Evolutionary conservation across 2,888 invertebrate species (phyloP).

Genomic region (Nomada hirtipes): DNA sequence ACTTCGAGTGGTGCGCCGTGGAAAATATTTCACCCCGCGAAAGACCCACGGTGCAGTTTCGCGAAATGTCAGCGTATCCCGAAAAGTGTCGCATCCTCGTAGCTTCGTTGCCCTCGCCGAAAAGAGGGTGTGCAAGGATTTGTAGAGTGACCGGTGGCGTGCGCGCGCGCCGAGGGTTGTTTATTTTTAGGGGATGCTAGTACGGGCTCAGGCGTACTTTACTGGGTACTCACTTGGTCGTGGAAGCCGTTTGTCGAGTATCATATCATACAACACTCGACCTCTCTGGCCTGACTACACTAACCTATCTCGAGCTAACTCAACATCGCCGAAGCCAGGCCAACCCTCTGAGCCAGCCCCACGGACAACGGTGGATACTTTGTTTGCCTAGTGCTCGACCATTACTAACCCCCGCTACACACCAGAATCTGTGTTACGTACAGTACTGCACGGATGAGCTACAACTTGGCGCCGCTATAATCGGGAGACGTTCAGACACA

Average conservation of each 20-base stretch:
- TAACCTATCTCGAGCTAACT: conserved; percentile 73
- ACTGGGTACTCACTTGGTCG: conserved; percentile 67
- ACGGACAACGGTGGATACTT: conserved; percentile 72
- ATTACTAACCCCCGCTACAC: conserved; percentile 73
- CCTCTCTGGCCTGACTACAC: conserved; percentile 68
- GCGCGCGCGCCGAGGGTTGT: conserved; percentile 51
- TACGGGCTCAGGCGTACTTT: conserved; percentile 65
- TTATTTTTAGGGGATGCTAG: conserved; percentile 69
- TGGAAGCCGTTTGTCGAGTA: conserved; percentile 75
- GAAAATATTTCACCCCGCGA: too few relatives aligned
- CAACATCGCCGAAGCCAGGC: conserved; percentile 66
- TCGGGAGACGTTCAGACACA: background rate
- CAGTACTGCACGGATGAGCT: conserved; percentile 61
- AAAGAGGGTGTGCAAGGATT: conserved; percentile 12
- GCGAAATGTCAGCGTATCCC: background rate
- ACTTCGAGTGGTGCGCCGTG: background rate
- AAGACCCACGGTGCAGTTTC: too few relatives aligned
- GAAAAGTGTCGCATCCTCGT: background rate
- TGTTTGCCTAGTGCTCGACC: conserved; percentile 78
- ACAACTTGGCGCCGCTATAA: conserved; percentile 33
- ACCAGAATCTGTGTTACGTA: conserved; percentile 65
- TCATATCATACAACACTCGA: conserved; percentile 79
- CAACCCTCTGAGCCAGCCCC: conserved; percentile 58
- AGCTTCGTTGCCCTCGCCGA: background rate
- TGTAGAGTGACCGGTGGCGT: conserved; percentile 21